Base-by-base conservation (phyloP, 1,140 invertebrate genomes). In the Pteromalus puparum region DNA sequence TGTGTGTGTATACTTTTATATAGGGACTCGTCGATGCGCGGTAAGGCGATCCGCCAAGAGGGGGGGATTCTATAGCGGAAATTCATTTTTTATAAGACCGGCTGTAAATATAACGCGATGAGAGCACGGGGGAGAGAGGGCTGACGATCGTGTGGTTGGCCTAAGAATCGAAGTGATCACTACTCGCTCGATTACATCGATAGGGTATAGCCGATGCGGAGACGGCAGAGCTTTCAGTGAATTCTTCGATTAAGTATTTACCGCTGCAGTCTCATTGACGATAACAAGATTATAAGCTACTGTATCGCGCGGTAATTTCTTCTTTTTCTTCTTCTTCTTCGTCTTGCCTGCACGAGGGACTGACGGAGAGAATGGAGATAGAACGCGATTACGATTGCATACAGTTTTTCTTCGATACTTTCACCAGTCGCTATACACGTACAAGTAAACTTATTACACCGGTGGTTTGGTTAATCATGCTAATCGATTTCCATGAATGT, bases 181-280 rank as follows among this genome's bases (percentile, higher is more conserved):
- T 82, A n/a, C 34, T 13, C 24, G 21, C 48, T 67, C 18, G 34
- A 21, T 79, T 78, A 10, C 18, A 75, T 85, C 79, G 72, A 85
- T 85, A 75, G 78, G 38, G 15, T 85, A 85, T 75, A 81, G 9
- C 26, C 61, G 61, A 85, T 76, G 68, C 24, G n/a, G 6, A 6
- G 53, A 53, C 13, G 18, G 5, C 15, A 72, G 24, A n/a, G 70
- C 38, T 75, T 30, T 28, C 53, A n/a, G 83, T 34, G 9, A 80
- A 84, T 67, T 65, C 74, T 38, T 10, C 46, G 30, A 85, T 85
- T 81, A 81, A 81, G 48, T 85, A 85, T 85, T 76, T 81, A 81
- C 9, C 3, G 65, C 24, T 70, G 46, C 30, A 24, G n/a, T 28
- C 1, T 67, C 34, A 70, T 81, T 76, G 48, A 68, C 72, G 34